Evolutionary conservation across 2,888 invertebrate species (phyloP), one percentile per base, ranked within the genome.

Genomic region (Drosophila kanekoi): DNA sequence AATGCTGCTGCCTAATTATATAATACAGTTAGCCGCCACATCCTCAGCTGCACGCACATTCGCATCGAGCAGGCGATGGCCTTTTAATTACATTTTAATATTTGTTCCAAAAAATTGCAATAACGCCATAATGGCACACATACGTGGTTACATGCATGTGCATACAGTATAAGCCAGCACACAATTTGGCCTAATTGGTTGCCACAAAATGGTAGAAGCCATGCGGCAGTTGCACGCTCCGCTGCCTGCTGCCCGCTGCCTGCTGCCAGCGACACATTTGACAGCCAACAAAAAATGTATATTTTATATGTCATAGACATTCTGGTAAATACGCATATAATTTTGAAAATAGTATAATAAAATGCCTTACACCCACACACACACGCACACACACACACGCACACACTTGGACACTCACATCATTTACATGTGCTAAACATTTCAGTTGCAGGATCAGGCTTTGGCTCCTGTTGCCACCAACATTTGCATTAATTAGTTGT

Each of bases 401-500:
- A 11, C 13, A 43, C 18, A 48, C 23, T 23, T 51, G 16, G 32
- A 48, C 52, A 38, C 41, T 32, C 33, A 45, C 38, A 45, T 10
- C 41, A 53, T 41, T 41, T 37, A 35, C 16, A 48, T 48, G 43
- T 48, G 60, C 61, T 54, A 59, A 64, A 54, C 57, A 64, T 75
- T 70, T 66, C 67, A 59, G 77, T 64, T 63, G 64, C 67, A 65
- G 78, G 53, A 77, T 59, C 64, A 47, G 38, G 23, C 16, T 37
- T 32, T 54, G 32, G 76, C 74, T 68, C 20, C 62, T 59, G 73
- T 32, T 74, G 59, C 47, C 72, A 59, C 56, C 54, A 57, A 75
- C 76, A 79, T 58, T 65, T 81, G 83, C 77, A 82, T 85, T 87
- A 87, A 87, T 85, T 83, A 86, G 74, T 72, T 86, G 76, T 44